Conservation (phyloP, 53 echinoderm and acorn worm genomes). For the Actinopyga echinites region DNA sequence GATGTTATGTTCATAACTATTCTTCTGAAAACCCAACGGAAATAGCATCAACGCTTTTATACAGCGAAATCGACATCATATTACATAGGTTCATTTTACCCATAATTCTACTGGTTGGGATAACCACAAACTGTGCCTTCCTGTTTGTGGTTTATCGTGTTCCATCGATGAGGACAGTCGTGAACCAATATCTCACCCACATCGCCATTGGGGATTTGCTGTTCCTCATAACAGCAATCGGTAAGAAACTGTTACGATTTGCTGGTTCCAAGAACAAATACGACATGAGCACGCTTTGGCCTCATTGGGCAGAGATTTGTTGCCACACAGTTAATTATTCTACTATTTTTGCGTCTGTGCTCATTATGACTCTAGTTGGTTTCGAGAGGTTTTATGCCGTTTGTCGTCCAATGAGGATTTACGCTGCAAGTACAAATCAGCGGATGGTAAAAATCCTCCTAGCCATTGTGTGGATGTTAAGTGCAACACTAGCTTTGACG, state of each 20-base stretch:
- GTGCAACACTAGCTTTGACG: conserved; percentile 58
- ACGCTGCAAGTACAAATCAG: conserved; percentile 58
- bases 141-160: conserved; percentile 80
- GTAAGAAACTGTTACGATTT: conserved; percentile 73
- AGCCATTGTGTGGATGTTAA: conserved; percentile 57
- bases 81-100: conserved; percentile 64
- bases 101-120: conserved; percentile 63
- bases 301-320: conserved; percentile 48
- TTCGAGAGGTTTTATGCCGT: conserved; percentile 80
- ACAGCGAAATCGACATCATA: not conserved
- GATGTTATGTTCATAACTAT: not conserved
- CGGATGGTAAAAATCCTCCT: conserved; percentile 55
- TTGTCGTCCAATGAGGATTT: conserved; percentile 73
- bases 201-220: conserved; percentile 82
- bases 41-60: not conserved
- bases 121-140: conserved; percentile 77
- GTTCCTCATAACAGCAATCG: conserved; percentile 71
- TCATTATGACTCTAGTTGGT: conserved; percentile 80
- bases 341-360: conserved; percentile 72
- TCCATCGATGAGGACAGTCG: conserved; percentile 78
- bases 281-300: conserved; percentile 44
- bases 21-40: not conserved
- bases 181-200: conserved; percentile 83
- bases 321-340: conserved; percentile 51
- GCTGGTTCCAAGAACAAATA: conserved; percentile 53